Evolutionary conservation across 2,888 invertebrate species (phyloP), one percentile per base, ranked within the genome.

Genomic region (Drosophila mercatorum): DNA sequence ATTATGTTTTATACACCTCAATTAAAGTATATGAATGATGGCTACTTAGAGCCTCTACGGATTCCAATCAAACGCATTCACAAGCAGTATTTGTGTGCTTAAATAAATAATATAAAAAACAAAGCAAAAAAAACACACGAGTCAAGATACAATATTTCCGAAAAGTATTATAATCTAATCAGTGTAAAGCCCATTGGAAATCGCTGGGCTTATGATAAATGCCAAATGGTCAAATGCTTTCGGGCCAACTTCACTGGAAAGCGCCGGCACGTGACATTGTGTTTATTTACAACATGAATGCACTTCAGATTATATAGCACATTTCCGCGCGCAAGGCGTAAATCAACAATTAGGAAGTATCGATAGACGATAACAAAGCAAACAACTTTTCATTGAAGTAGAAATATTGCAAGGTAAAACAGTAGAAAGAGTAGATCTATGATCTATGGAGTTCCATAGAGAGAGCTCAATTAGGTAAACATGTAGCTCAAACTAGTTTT

Each of bases 161-260:
- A 57, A 60, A 57, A 52, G 34, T 28, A 28, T 10, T 41, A 51
- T 49, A 62, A 75, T 75, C 75, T 72, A 43, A 75, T 67, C 72
- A 44, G 26, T 17, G 14, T 36, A 43, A 57, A 31, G 22, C 31
- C 6, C 14, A 2, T 11, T 34, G 4, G 7, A 8, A 40, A 53
- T 62, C 26, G 8, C 47, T 38, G 31, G 53, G 52, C 43, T 60
- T 47, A 55, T 49, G 40, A 43, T 44, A 36, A 55, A 41, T 41
- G 26, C n/a, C 10, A 5, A 40, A 53, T 26, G 40, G 3, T 34
- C 40, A 36, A 17, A 14, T 3, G 28, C 31, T 43, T 43, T 31
- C 8, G 10, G n/a, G n/a, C 41, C 5, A 28, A 44, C 22, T 59
- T 28, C 26, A 5, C 5, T 40, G 28, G 12, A 49, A 59, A 62